Percentiles rank a stretch among this genome's conserved stretches.
Evolutionary conservation across 2,888 invertebrate genomes (phyloP).

Genomic region (Molorchus minor): DNA sequence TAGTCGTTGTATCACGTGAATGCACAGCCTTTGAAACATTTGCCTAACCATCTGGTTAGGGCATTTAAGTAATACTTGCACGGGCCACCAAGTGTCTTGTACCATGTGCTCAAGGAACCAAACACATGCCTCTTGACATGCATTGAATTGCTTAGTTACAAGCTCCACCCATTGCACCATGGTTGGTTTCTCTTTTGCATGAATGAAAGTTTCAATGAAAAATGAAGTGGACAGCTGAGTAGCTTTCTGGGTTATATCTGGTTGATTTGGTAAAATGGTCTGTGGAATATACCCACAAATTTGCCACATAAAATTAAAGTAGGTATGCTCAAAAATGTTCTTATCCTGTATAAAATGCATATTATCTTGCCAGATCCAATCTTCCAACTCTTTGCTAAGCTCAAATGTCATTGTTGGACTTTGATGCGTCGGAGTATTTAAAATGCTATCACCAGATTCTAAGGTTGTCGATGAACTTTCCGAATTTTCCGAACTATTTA

Average conservation of each 20-base stretch:
- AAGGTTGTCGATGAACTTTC: slow-evolving; percentile 55
- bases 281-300: slow-evolving; percentile 94
- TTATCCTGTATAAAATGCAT: slow-evolving; percentile 94
- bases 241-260: slow-evolving; percentile 85
- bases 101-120: slow-evolving; percentile 96
- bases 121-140: slow-evolving; percentile 87
- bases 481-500: slow-evolving; percentile 56
- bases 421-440: slow-evolving; percentile 32
- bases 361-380: slow-evolving; percentile 98
- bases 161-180: slow-evolving; percentile 98
- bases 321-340: slow-evolving; percentile 95
- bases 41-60: slow-evolving; percentile 97
- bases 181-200: slow-evolving; percentile 97
- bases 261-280: slow-evolving; percentile 79
- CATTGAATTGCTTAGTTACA: slow-evolving; percentile 93
- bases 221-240: slow-evolving; percentile 92
- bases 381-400: slow-evolving; percentile 82
- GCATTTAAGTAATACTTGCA: slow-evolving; percentile 87
- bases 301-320: slow-evolving; percentile 97
- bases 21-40: slow-evolving; percentile 95
- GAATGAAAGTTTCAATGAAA: slow-evolving; percentile 95
- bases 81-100: slow-evolving; percentile 94
- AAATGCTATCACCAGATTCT: slow-evolving; percentile 47
- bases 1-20: slow-evolving; percentile 92
- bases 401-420: slow-evolving; percentile 62